These are phyloP conservation scores for Mesocricetus auratus DNA, from an alignment of 2,113 vertebrate species.

Conservation along the genomic window DNA sequence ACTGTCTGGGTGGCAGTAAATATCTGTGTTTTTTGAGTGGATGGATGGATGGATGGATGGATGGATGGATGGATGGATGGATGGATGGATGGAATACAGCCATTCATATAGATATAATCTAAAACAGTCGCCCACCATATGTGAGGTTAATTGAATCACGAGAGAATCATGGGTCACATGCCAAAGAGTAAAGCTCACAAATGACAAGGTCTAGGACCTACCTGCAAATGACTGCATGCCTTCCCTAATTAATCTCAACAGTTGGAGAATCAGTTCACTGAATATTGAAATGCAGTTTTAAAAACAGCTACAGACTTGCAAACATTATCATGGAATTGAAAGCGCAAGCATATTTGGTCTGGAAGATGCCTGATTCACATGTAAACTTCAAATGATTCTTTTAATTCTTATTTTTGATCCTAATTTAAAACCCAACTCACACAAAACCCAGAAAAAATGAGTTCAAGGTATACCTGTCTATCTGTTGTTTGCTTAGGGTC, in stretches of 20 bases:
- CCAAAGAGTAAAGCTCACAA: neutral
- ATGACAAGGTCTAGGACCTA: neutral
- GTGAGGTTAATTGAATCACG: neutral
- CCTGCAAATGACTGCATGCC: conserved; percentile 10
- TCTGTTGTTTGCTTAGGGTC: neutral
- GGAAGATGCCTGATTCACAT: neutral
- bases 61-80: conserved; percentile 27
- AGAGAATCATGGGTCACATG: conserved; percentile 41
- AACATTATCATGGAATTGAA: neutral
- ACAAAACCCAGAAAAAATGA: neutral
- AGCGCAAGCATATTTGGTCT: conserved; percentile 26
- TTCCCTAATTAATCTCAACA: conserved; percentile 38
- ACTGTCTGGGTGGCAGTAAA: neutral
- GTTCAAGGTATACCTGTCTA: neutral
- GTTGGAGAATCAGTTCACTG: conserved; percentile 12
- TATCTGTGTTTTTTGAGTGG: neutral
- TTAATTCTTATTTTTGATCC: neutral
- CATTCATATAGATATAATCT: neutral
- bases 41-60: neutral
- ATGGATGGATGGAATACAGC: neutral
- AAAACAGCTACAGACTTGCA: conserved; percentile 45
- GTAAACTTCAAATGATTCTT: neutral
- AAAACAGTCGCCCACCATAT: neutral
- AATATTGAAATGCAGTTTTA: conserved; percentile 44
- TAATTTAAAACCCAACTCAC: conserved; percentile 41